phyloP scores from a whole-genome alignment of 2,888 invertebrate species.

The Aleiodes leptofemur region DNA sequence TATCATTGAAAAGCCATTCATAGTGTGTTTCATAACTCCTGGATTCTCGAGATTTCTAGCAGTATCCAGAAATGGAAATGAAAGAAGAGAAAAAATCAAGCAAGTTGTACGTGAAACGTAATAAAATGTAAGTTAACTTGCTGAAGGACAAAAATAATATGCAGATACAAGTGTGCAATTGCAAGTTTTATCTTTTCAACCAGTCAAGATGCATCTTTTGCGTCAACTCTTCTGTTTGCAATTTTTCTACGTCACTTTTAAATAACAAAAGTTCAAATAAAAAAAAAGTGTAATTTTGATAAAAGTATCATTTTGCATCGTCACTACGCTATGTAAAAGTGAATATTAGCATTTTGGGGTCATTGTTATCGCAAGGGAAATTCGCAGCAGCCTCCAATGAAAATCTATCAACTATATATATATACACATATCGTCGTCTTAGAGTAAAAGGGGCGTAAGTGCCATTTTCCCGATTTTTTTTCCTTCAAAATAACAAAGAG shows the following conservation, averaged over 20 bases:
- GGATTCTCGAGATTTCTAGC: background rate
- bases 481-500: no score
- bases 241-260: background rate
- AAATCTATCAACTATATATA: no score
- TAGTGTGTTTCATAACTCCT: background rate
- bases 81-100: background rate
- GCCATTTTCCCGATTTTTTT: no score
- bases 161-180: slow-evolving; percentile 14
- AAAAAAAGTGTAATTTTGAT: background rate
- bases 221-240: background rate
- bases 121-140: slow-evolving; percentile 17
- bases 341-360: background rate
- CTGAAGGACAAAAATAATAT: background rate
- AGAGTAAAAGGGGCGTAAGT: no score
- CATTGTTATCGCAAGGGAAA: background rate
- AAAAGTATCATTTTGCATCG: background rate
- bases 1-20: background rate
- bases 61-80: slow-evolving; percentile 9
- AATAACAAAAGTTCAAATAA: no score
- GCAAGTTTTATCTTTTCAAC: background rate
- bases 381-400: background rate
- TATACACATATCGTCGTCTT: no score
- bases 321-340: no score
- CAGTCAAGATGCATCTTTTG: background rate
- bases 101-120: background rate